Evolutionary conservation across 1,140 invertebrate species (phyloP).

Genomic region (Microvelia longipes): DNA sequence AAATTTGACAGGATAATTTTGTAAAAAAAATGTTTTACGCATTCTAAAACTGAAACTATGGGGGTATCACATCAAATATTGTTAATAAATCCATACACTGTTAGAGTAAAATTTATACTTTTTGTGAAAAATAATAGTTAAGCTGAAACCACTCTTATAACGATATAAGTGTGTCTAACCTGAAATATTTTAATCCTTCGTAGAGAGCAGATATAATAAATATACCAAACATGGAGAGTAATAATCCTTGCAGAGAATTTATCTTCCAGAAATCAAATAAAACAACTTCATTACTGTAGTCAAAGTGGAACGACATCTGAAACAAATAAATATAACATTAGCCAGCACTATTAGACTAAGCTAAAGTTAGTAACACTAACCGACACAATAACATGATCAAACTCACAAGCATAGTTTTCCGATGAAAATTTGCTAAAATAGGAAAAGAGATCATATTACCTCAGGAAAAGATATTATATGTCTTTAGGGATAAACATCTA

Average conservation of each 20-base stretch:
- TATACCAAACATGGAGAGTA: constrained; percentile 71
- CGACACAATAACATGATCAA: neutral
- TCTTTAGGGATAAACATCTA: neutral
- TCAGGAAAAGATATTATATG: neutral
- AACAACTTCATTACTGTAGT: constrained; percentile 47
- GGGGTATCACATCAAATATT: no score
- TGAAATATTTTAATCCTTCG: constrained; percentile 81
- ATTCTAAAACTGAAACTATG: no score
- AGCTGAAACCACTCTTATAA: no score
- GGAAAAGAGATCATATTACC: neutral
- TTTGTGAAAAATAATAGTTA: no score
- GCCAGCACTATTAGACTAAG: neutral
- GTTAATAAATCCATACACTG: no score
- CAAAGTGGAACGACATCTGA: constrained; percentile 64
- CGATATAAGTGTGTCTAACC: constrained; percentile 31
- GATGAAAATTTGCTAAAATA: neutral
- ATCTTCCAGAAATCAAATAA: constrained; percentile 67
- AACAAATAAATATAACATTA: neutral
- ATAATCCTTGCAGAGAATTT: constrained; percentile 48
- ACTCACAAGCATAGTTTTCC: neutral
- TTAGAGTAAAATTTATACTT: no score
- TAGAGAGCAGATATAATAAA: constrained; percentile 73
- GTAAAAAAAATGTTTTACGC: no score
- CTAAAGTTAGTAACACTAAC: neutral
- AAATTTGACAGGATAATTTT: no score